Evolutionary conservation across 2,797 vertebrate genomes (phyloP).

Genomic region (Thripadectes ignobilis): DNA sequence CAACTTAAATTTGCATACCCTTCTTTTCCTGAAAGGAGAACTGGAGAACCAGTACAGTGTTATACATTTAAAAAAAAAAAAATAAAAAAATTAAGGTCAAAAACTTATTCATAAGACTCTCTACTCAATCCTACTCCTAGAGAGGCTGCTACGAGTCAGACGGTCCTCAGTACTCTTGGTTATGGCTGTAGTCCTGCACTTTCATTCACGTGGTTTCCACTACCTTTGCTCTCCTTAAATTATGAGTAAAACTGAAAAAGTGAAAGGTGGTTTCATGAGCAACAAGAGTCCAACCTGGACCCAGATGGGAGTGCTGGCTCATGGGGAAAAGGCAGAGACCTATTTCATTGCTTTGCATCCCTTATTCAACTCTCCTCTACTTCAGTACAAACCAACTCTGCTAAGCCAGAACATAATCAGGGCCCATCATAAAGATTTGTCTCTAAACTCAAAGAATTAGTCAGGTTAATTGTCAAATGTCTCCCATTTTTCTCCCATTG

Average conservation of each 20-base stretch:
- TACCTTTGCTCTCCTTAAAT: background rate
- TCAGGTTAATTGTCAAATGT: background rate
- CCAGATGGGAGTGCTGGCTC: background rate
- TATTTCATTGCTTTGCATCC: background rate
- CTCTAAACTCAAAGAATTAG: background rate
- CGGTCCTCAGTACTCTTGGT: background rate
- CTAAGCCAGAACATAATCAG: background rate
- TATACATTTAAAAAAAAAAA: background rate
- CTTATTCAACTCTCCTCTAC: background rate
- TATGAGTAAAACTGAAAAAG: background rate
- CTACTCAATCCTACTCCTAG: background rate
- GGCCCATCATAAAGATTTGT: background rate
- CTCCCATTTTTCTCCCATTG: background rate
- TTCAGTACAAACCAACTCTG: background rate
- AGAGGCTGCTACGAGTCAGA: background rate
- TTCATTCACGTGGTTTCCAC: background rate
- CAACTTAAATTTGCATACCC: background rate
- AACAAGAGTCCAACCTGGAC: rapidly evolving
- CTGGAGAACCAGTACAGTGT: background rate
- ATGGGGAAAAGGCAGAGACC: background rate
- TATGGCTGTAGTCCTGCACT: background rate
- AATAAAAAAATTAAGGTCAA: background rate
- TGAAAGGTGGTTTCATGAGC: background rate
- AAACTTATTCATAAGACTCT: rapidly evolving
- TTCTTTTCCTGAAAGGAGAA: background rate